Evolutionary conservation across 2,888 invertebrate genomes (phyloP).

Genomic region (Halictus ligatus): DNA sequence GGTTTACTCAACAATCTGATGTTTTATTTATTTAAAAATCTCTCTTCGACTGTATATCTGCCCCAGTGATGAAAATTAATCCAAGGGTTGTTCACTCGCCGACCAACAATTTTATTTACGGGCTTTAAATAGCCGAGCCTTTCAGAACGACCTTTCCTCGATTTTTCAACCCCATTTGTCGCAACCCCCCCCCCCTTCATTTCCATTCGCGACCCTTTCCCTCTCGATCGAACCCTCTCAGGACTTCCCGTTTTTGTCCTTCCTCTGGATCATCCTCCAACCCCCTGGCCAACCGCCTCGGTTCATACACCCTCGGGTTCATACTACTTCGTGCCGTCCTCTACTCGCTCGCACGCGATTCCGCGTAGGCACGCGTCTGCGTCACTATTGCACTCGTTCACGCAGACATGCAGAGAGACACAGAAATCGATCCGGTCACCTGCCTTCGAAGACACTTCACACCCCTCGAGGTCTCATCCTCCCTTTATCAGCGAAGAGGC

Average conservation of each 20-base stretch:
- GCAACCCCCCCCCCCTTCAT: not conserved
- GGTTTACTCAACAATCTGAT: too few relatives aligned
- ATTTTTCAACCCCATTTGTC: not conserved
- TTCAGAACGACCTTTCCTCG: not conserved
- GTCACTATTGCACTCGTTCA: constrained; percentile 45
- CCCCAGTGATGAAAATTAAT: too few relatives aligned
- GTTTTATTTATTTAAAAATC: too few relatives aligned
- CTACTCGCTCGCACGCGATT: constrained; percentile 37
- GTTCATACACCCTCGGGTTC: not conserved
- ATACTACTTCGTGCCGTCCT: not conserved
- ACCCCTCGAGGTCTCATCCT: constrained; percentile 36
- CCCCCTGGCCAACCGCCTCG: not conserved
- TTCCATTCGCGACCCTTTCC: not conserved
- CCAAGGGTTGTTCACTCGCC: not conserved
- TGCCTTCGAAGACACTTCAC: constrained; percentile 63
- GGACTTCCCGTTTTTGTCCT: not conserved
- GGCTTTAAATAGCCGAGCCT: not conserved
- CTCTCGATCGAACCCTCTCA: not conserved
- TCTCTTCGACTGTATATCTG: too few relatives aligned
- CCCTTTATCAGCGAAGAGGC: constrained; percentile 29
- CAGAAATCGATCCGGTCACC: constrained; percentile 70
- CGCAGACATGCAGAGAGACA: constrained; percentile 24
- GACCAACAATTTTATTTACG: not conserved
- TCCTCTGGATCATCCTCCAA: not conserved
- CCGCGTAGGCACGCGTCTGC: constrained; percentile 53